Percentiles rank a stretch among this genome's conserved stretches.
phyloP scores from a whole-genome alignment of 2,888 invertebrate genomes.

The Amorpha juglandis region DNA sequence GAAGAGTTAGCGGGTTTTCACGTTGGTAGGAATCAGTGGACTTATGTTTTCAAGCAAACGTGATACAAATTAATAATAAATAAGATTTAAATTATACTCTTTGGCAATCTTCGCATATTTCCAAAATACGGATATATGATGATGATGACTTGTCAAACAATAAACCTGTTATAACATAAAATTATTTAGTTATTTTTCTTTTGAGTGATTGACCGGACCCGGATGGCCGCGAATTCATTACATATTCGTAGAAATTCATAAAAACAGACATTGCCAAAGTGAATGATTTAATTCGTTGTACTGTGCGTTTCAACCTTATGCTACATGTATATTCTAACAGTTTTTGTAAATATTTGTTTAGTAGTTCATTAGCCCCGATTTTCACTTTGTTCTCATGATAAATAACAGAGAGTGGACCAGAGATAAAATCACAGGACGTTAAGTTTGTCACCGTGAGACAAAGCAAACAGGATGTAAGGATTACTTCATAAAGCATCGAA shows the following conservation, averaged over 20 bases:
- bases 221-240: too few species aligned
- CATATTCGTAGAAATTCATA: too few species aligned
- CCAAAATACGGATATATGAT: too few species aligned
- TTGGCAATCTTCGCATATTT: too few species aligned
- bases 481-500: constrained; percentile 57
- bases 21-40: not conserved
- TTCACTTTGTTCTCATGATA: constrained; percentile 29
- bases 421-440: constrained; percentile 29
- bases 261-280: too few species aligned
- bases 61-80: not conserved
- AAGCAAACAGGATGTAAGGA: constrained; percentile 65
- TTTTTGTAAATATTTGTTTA: not conserved
- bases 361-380: constrained; percentile 1
- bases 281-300: too few species aligned
- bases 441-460: constrained; percentile 47
- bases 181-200: too few species aligned
- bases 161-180: too few species aligned
- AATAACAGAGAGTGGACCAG: constrained; percentile 18
- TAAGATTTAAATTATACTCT: too few species aligned
- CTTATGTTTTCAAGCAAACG: not conserved
- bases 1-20: not conserved
- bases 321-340: not conserved
- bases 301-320: too few species aligned
- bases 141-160: too few species aligned
- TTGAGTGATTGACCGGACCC: too few species aligned